A percentile compares a stretch with the other conserved stretches of the same genome.
phyloP scores from a whole-genome alignment of 2,797 vertebrate species.

The Halcyon smyrnensis region DNA sequence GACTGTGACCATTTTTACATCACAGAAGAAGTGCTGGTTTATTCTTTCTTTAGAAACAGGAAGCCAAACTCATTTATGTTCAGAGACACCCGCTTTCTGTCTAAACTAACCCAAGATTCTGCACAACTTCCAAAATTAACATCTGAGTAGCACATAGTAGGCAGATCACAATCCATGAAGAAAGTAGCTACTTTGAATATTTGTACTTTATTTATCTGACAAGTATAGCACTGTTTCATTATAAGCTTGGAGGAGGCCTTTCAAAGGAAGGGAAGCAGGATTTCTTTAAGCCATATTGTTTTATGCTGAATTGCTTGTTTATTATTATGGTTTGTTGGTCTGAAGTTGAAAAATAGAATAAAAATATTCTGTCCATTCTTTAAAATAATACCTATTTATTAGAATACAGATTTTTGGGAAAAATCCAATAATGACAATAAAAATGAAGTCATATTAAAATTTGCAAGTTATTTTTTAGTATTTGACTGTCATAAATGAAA shows the following conservation, averaged over 20 bases:
- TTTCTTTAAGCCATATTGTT: neutral
- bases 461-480: neutral
- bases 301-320: neutral
- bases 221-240: neutral
- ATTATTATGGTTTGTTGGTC: neutral
- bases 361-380: neutral
- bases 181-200: neutral
- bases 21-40: neutral
- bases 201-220: neutral
- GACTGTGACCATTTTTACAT: neutral
- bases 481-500: neutral
- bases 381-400: neutral
- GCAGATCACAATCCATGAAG: neutral
- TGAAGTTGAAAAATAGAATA: neutral
- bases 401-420: fast-evolving
- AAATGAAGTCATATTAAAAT: neutral
- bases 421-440: neutral
- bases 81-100: neutral
- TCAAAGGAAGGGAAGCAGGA: neutral
- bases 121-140: neutral
- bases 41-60: neutral
- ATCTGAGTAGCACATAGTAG: neutral
- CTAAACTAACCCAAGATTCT: neutral
- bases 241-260: neutral
- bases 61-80: neutral